Evolutionary conservation across 1,140 invertebrate species (phyloP).

Genomic region (Scaptomyza hsui): DNA sequence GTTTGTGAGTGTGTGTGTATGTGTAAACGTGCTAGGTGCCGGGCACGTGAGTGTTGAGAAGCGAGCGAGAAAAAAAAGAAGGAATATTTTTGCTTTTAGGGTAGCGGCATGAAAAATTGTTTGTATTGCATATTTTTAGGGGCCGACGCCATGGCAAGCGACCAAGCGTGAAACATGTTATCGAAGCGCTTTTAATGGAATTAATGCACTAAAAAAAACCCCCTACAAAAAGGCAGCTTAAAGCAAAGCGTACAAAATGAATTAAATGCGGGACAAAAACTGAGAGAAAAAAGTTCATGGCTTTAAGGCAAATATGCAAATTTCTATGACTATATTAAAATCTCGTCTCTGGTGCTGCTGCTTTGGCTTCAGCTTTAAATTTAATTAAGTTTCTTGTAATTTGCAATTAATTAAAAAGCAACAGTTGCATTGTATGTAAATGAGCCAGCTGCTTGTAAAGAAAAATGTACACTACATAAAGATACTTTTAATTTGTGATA

Average conservation of each 20-base stretch:
- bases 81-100: conserved; percentile 25
- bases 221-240: conserved; percentile 3
- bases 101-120: conserved; percentile 63
- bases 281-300: conserved; percentile 11
- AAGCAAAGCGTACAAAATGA: conserved; percentile 30
- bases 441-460: not conserved
- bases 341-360: not conserved
- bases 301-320: conserved; percentile 35
- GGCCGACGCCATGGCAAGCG: conserved; percentile 44
- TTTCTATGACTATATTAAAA: conserved; percentile 12
- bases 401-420: conserved; percentile 56
- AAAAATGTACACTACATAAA: not conserved
- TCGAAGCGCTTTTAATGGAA: conserved; percentile 69
- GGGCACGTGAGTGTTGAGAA: conserved; percentile 44
- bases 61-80: conserved; percentile 16
- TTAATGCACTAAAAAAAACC: conserved; percentile 56
- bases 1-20: not conserved
- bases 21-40: conserved; percentile 26
- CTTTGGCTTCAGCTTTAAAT: conserved; percentile 13
- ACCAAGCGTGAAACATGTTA: conserved; percentile 70
- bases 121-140: conserved; percentile 73
- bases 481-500: not conserved
- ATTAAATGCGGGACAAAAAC: conserved; percentile 26
- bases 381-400: conserved; percentile 38
- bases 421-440: conserved; percentile 38